These are phyloP conservation scores for Ectemnius cavifrons DNA, from an alignment of 2,888 invertebrate species.

Conservation along the genomic window DNA sequence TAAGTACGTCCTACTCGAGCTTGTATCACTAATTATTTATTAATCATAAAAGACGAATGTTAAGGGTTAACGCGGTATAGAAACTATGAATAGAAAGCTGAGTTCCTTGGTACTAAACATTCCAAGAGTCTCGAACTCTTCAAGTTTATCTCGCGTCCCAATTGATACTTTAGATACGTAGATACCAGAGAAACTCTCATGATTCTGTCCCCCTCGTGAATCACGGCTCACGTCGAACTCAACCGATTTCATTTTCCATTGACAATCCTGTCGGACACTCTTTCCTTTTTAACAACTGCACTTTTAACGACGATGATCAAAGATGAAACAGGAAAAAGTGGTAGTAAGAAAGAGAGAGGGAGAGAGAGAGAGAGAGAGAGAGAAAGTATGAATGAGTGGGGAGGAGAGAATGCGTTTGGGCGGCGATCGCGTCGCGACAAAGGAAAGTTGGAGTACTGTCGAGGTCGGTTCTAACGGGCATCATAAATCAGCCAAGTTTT, in stretches of 20 bases:
- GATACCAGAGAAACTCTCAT: slow-evolving; percentile 7
- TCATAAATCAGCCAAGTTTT: slow-evolving; percentile 38
- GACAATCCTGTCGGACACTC: slow-evolving; percentile 12
- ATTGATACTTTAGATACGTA: slow-evolving; percentile 16
- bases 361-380: background rate
- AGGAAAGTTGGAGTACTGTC: slow-evolving; percentile 17
- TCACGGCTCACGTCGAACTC: background rate
- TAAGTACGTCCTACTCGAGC: no score
- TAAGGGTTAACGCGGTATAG: no score
- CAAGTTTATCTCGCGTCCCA: background rate
- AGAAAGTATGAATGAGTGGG: background rate
- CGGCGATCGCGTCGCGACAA: slow-evolving; percentile 25
- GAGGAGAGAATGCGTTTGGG: slow-evolving; percentile 22
- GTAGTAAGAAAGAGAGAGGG: background rate
- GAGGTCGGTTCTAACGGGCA: slow-evolving; percentile 16
- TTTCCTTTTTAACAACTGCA: slow-evolving; percentile 19
- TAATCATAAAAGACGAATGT: no score
- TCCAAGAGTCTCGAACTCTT: slow-evolving; percentile 2
- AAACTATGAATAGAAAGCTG: background rate
- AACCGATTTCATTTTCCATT: slow-evolving; percentile 23
- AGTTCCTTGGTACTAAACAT: background rate
- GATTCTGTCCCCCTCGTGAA: background rate
- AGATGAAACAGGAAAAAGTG: background rate
- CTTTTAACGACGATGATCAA: slow-evolving; percentile 28
- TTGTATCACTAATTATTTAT: no score